Evolutionary conservation across 2,888 invertebrate genomes (phyloP).

Genomic region (Nysson spinosus): DNA sequence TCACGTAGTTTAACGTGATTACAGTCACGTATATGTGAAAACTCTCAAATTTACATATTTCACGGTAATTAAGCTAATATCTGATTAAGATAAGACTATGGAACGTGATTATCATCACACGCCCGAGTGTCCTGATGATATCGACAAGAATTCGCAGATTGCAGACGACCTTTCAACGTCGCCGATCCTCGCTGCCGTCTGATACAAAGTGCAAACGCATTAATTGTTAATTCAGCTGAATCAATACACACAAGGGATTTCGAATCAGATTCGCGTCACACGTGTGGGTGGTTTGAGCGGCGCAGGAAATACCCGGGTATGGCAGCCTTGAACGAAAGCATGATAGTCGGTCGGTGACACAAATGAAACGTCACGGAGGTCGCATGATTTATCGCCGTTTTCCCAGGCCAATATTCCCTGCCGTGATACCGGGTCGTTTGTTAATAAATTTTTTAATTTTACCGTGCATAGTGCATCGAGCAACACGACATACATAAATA

Average conservation of each 20-base stretch:
- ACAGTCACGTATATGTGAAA: too few species aligned
- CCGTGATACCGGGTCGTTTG: constrained; percentile 1
- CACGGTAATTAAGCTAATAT: too few species aligned
- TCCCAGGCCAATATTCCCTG: constrained; percentile 35
- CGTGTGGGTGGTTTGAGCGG: constrained; percentile 43
- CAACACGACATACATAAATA: too few species aligned
- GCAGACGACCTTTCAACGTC: constrained; percentile 36
- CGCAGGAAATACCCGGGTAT: constrained; percentile 44
- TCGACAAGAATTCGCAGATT: constrained; percentile 30
- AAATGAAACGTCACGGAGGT: constrained; percentile 37
- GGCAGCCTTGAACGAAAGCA: constrained; percentile 40
- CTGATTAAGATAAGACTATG: too few species aligned
- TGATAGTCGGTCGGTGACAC: constrained; percentile 45
- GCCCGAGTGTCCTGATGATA: constrained; percentile 4
- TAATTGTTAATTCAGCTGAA: constrained; percentile 58
- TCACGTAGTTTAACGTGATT: too few species aligned
- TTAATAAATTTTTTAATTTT: too few species aligned
- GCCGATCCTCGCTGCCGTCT: constrained; percentile 30
- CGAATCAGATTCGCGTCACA: constrained; percentile 50
- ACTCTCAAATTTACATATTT: too few species aligned
- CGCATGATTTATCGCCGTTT: constrained; percentile 55
- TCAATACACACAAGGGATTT: constrained; percentile 50
- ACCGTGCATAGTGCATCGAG: too few species aligned
- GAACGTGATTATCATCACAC: too few species aligned
- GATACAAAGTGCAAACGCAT: constrained; percentile 33